phyloP scores from a whole-genome alignment of 2,113 vertebrate genomes.

The Equus quagga region DNA sequence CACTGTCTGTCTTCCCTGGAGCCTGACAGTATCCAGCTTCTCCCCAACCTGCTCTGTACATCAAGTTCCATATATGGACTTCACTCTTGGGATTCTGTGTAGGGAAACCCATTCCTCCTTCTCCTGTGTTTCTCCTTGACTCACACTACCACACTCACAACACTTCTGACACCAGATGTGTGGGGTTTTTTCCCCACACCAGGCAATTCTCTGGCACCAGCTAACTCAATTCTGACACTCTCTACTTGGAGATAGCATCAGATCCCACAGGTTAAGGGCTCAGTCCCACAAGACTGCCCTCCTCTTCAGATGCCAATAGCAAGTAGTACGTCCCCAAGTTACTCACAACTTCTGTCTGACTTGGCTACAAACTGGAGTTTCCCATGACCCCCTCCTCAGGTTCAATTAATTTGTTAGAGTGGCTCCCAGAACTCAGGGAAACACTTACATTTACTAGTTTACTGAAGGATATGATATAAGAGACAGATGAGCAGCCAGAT shows the following conservation, averaged over 20 bases:
- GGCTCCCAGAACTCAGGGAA: background rate
- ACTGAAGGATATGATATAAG: background rate
- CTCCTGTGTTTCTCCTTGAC: background rate
- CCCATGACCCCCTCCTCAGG: background rate
- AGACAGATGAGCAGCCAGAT: background rate
- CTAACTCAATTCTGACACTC: background rate
- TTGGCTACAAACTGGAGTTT: background rate
- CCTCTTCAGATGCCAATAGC: background rate
- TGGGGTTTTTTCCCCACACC: background rate
- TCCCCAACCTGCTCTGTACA: background rate
- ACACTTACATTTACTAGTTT: background rate
- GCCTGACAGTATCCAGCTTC: background rate
- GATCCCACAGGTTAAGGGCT: background rate
- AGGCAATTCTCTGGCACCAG: background rate
- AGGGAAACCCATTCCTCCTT: background rate
- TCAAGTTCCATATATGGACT: background rate
- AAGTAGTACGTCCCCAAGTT: background rate
- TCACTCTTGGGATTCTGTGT: background rate
- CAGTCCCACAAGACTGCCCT: background rate
- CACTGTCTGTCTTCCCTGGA: background rate
- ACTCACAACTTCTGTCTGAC: background rate
- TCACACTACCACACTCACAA: background rate
- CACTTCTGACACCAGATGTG: background rate
- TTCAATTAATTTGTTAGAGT: background rate
- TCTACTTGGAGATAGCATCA: background rate